Evolutionary conservation across 2,113 vertebrate genomes (phyloP).

Genomic region (Hippocampus mohnikei): DNA sequence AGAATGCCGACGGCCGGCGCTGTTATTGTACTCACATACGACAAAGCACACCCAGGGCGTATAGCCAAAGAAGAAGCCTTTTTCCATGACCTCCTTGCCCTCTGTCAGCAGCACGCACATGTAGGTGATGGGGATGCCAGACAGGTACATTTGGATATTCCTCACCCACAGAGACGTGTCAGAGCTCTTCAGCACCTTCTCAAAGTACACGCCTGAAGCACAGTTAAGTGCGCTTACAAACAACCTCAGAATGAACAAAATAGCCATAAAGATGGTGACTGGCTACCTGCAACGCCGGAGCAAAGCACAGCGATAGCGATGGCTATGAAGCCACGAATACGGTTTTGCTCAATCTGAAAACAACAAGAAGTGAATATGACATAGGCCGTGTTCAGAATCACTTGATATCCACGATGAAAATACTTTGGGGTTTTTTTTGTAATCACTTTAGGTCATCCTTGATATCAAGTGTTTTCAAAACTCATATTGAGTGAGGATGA

Average conservation of each 20-base stretch:
- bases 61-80: constrained; percentile 95
- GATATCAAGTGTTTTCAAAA: no score
- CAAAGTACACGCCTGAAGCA: constrained; percentile 92
- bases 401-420: neutral
- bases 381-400: neutral
- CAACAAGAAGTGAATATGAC: neutral
- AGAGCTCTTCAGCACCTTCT: constrained; percentile 96
- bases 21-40: constrained; percentile 79
- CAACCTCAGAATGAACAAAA: neutral
- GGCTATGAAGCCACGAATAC: constrained; percentile 82
- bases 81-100: constrained; percentile 79
- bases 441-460: no score
- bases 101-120: constrained; percentile 81
- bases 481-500: no score
- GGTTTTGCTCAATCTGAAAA: constrained; percentile 88
- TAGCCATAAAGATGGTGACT: accelerated
- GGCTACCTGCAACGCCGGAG: constrained; percentile 95
- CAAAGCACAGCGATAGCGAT: constrained; percentile 89
- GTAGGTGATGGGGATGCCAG: constrained; percentile 87
- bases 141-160: constrained; percentile 98
- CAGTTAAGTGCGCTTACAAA: neutral
- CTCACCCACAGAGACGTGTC: constrained; percentile 97
- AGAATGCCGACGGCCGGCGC: no score
- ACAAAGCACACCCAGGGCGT: constrained; percentile 88
- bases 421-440: no score